Evolutionary conservation across 1,140 invertebrate genomes (phyloP).

Genomic region (Eufriesea mexicana): DNA sequence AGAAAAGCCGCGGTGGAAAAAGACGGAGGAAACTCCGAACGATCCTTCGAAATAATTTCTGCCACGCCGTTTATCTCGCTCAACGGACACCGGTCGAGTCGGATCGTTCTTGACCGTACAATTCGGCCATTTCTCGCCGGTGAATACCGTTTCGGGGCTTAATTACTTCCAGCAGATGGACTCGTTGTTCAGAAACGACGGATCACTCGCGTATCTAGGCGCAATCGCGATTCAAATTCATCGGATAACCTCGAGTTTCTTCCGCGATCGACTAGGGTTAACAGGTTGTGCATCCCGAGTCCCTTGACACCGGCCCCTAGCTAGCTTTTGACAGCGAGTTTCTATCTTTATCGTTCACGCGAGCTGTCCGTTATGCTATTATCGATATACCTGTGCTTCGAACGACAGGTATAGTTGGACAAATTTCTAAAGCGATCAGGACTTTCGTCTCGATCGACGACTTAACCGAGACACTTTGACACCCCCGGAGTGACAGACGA

Average conservation of each 20-base stretch:
- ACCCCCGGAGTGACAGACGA: no score
- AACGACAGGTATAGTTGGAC: neutral
- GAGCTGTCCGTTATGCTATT: neutral
- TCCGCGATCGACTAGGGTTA: neutral
- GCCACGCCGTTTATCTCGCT: neutral
- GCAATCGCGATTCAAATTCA: conserved; percentile 5
- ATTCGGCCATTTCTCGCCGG: neutral
- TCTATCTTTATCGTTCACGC: neutral
- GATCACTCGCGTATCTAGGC: neutral
- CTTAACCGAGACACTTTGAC: no score
- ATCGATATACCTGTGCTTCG: neutral
- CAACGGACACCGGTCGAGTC: no score
- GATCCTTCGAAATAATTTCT: neutral
- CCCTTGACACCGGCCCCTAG: neutral
- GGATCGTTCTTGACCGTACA: neutral
- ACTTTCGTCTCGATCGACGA: neutral
- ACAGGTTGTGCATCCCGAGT: neutral
- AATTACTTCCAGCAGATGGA: conserved; percentile 16
- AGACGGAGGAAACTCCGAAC: neutral
- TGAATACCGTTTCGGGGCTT: neutral
- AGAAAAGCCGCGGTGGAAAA: neutral
- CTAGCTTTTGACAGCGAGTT: neutral
- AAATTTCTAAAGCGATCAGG: neutral
- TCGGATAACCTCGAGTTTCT: neutral
- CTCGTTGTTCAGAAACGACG: conserved; percentile 8